phyloP scores from a whole-genome alignment of 2,113 vertebrate genomes.

The Tetraodon nigroviridis region DNA sequence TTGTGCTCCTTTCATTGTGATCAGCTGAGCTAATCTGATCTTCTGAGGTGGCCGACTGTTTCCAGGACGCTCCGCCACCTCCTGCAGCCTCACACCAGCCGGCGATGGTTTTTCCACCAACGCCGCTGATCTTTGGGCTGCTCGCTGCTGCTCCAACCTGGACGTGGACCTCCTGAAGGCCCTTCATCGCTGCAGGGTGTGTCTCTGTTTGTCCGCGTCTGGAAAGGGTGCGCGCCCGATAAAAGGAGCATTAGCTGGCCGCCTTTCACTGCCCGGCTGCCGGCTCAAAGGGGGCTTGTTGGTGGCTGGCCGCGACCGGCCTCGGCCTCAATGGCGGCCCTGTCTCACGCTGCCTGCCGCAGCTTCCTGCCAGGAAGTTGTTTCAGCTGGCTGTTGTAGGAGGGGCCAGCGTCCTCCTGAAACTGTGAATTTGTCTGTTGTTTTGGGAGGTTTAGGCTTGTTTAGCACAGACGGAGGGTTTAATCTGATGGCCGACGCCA shows the following conservation, averaged over 20 bases:
- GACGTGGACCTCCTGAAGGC: slow-evolving; percentile 11
- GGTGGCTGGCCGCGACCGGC: slow-evolving; percentile 25
- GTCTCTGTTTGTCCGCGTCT: slow-evolving; percentile 40
- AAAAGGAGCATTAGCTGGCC: slow-evolving; percentile 42
- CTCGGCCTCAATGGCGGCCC: slow-evolving; percentile 45
- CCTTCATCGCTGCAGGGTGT: slow-evolving; percentile 50
- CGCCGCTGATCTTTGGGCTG: neutral
- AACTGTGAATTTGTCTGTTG: too few species aligned
- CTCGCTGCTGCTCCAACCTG: slow-evolving; percentile 1
- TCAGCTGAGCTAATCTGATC: too few species aligned
- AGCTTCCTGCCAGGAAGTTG: slow-evolving; percentile 62
- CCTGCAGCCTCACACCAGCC: neutral
- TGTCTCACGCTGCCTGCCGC: slow-evolving; percentile 41
- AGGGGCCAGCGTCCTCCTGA: neutral
- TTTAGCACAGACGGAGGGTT: too few species aligned
- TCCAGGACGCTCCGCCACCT: too few species aligned
- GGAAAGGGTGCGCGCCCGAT: slow-evolving; percentile 48
- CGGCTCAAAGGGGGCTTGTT: slow-evolving; percentile 54
- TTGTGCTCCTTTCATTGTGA: too few species aligned
- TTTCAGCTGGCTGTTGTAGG: slow-evolving; percentile 52
- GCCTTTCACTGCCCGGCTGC: slow-evolving; percentile 48
- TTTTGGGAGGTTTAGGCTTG: too few species aligned
- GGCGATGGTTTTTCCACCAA: neutral
- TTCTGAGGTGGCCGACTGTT: too few species aligned
- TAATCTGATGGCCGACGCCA: too few species aligned